A percentile compares a stretch with the other conserved stretches of the same genome.
phyloP scores from a whole-genome alignment of 2,113 vertebrate species.

The Coryphaenoides rupestris region DNA sequence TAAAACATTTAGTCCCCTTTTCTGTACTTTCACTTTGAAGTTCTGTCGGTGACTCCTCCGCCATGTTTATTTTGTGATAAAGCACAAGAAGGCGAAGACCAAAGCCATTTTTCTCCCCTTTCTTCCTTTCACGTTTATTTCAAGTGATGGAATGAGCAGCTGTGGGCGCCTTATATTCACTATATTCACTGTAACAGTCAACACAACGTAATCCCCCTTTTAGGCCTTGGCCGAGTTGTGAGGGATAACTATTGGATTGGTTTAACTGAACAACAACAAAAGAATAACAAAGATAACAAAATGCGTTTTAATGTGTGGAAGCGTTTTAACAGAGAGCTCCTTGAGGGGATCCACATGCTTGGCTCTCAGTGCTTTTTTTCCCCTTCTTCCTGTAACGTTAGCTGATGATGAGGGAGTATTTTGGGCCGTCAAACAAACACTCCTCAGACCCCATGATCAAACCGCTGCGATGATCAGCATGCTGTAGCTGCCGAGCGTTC shows the following conservation, averaged over 20 bases:
- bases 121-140: neutral
- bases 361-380: too few species aligned
- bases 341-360: too few species aligned
- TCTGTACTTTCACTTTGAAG: too few species aligned
- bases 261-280: neutral
- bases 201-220: neutral
- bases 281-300: neutral
- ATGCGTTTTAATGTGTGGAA: too few species aligned
- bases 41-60: neutral
- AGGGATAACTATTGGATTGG: neutral
- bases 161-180: neutral
- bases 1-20: too few species aligned
- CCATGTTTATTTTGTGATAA: neutral
- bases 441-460: conserved; percentile 26
- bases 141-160: neutral
- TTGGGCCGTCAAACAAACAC: conserved; percentile 46
- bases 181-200: too few species aligned
- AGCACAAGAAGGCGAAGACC: neutral
- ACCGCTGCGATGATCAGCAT: conserved; percentile 33
- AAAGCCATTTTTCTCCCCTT: neutral
- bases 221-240: neutral
- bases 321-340: too few species aligned
- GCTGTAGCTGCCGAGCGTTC: conserved; percentile 42
- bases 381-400: neutral
- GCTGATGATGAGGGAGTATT: neutral